Base-by-base conservation (phyloP, 2,888 invertebrate species). In the Operophtera brumata region DNA sequence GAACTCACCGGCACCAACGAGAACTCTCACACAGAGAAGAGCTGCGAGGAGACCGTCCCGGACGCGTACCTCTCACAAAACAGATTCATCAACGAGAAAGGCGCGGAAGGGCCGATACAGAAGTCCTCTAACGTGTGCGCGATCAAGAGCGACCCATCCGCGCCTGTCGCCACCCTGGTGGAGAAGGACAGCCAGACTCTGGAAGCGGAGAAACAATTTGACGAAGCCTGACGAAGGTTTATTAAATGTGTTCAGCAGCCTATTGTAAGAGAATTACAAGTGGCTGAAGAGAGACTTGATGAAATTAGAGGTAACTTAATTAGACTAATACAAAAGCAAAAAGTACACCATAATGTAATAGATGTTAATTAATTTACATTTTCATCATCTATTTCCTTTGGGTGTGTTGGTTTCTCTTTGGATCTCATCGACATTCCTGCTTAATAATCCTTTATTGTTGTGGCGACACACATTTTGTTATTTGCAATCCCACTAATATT, bases 1-100 rank as follows among this genome's bases (percentile, higher is more conserved):
- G 87, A 87, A 35, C 47, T 87, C 11, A 80, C 82, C 0, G 59
- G 86, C 1, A 73, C 79, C 0, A 74, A 69, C 10, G 86, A 84
- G 0, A 79, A 82, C 2, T 36, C 47, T 6, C 28, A 58, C 1
- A 58, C 63, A 10, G 73, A 67, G 39, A 54, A 54, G 2, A 69
- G 69, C 32, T 57, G 30, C 25, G 71, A 66, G 2, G 66, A 71
- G 2, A 51, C 65, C 1, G 68, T 61, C 1, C 53, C 56, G 0
- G 66, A 67, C 2, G 64, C 72, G 0, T 61, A 62, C 47, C 65
- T 70, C 26, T 48, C 68, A 1, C 69, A 71, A 35, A 71, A 69
- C 34, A 73, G 69, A 34, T 64, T 69, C 43, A 30, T 66, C 13
- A 69, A 58, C 43, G 70, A 74, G 9, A 73, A 72, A 8, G 54